Conservation (phyloP, 2,888 invertebrate species). For the Tinea pellionella region DNA sequence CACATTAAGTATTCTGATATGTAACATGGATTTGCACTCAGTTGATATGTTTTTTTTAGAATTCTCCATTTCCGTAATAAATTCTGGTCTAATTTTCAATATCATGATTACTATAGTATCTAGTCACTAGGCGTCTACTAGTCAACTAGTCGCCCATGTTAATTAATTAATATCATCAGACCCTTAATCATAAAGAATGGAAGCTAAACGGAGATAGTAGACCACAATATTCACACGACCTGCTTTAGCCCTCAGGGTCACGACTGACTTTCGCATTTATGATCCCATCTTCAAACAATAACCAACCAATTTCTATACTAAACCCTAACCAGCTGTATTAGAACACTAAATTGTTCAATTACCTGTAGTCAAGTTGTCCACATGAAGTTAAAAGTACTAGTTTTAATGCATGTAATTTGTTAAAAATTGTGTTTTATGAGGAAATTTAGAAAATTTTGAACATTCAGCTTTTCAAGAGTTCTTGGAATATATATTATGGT, state of each 20-base stretch:
- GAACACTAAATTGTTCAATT: neutral
- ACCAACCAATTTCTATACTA: neutral
- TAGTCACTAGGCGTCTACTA: no score
- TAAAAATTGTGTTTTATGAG: neutral
- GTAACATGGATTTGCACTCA: neutral
- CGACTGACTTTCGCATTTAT: conserved; percentile 9
- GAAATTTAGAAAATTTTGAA: neutral
- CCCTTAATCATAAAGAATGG: neutral
- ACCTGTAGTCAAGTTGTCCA: neutral
- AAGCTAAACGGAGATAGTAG: neutral
- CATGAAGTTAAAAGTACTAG: neutral
- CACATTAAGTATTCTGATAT: no score
- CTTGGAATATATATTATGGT: neutral
- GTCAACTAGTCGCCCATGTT: no score
- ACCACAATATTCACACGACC: conserved; percentile 4
- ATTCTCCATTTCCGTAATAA: neutral
- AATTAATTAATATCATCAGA: neutral
- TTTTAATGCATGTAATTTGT: neutral
- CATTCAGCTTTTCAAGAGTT: neutral
- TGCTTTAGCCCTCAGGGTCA: conserved; percentile 1
- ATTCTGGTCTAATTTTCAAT: no score
- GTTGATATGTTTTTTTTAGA: neutral
- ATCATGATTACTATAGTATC: no score
- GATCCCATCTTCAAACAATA: neutral
- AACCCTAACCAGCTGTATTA: neutral